Evolutionary conservation across 92 coral and sea anemone genomes (phyloP).

Genomic region (Metridium senile): DNA sequence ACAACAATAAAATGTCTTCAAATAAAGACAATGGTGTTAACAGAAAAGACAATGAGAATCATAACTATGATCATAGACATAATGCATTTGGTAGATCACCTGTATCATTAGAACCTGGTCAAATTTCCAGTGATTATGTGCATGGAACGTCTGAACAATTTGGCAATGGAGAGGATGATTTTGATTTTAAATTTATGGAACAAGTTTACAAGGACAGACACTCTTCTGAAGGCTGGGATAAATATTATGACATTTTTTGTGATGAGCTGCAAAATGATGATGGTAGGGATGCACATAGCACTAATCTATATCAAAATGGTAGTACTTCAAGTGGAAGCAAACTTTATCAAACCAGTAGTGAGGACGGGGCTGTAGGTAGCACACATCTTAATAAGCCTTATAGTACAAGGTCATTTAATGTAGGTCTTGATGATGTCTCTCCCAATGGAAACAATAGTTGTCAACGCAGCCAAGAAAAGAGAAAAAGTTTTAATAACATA

Average conservation of each 20-base stretch:
- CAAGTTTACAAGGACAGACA: constrained; percentile 61
- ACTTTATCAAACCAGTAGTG: no score
- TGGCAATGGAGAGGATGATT: not conserved
- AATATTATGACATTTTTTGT: constrained; percentile 59
- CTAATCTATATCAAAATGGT: not conserved
- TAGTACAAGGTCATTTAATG: not conserved
- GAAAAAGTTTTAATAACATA: not conserved
- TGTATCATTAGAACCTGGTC: not conserved
- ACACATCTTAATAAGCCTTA: no score
- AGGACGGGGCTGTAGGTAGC: no score
- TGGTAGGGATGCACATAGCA: not conserved
- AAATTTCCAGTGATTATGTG: not conserved
- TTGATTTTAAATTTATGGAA: constrained; percentile 62
- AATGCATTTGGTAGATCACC: not conserved
- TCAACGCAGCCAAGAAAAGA: not conserved
- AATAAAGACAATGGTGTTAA: not conserved
- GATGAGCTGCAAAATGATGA: constrained; percentile 20
- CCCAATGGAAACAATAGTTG: constrained; percentile 1
- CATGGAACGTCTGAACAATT: not conserved
- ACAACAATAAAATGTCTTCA: not conserved
- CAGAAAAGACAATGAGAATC: not conserved
- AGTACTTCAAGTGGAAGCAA: no score
- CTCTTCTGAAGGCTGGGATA: constrained; percentile 69
- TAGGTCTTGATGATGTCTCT: not conserved
- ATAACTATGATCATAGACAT: not conserved